Evolutionary conservation across 2,113 vertebrate species (phyloP).

Genomic region (Myanophis thanlyinensis): DNA sequence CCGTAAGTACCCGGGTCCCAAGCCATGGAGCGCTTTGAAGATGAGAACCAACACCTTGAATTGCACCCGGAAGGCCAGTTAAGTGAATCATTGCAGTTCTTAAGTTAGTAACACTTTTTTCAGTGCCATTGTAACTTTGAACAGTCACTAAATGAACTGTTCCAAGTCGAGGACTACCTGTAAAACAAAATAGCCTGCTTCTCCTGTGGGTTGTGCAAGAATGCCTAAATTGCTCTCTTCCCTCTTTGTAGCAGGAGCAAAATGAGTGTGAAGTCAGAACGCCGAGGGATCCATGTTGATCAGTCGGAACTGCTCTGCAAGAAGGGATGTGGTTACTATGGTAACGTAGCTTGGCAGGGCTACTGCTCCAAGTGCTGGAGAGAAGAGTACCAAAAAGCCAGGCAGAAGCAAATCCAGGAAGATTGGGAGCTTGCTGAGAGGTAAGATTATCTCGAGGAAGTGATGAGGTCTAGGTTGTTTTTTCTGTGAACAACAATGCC

Average conservation of each 20-base stretch:
- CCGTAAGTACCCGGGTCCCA: too few relatives aligned
- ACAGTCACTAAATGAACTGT: neutral
- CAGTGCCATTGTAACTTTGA: neutral
- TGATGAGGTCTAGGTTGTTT: neutral
- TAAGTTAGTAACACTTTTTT: neutral
- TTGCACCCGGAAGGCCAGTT: too few relatives aligned
- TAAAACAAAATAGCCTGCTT: neutral
- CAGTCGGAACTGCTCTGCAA: slow-evolving; percentile 93
- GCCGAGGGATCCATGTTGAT: slow-evolving; percentile 91
- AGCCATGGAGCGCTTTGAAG: too few relatives aligned
- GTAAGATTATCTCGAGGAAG: slow-evolving; percentile 62
- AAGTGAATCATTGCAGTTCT: neutral
- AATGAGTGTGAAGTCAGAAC: slow-evolving; percentile 86
- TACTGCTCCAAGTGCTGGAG: slow-evolving; percentile 97
- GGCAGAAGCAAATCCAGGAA: slow-evolving; percentile 93
- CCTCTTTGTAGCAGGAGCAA: slow-evolving; percentile 63
- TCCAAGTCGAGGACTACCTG: neutral
- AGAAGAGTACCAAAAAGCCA: slow-evolving; percentile 87
- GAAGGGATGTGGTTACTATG: slow-evolving; percentile 96
- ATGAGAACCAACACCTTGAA: too few relatives aligned
- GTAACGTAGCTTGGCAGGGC: slow-evolving; percentile 91
- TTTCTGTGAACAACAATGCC: neutral
- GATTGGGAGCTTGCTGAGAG: slow-evolving; percentile 92
- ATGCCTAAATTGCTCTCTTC: neutral
- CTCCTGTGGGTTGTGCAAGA: slow-evolving; percentile 7